These are phyloP conservation scores for Rhopalosiphum nymphaeae DNA, from an alignment of 2,888 invertebrate genomes.

Conservation along the genomic window DNA sequence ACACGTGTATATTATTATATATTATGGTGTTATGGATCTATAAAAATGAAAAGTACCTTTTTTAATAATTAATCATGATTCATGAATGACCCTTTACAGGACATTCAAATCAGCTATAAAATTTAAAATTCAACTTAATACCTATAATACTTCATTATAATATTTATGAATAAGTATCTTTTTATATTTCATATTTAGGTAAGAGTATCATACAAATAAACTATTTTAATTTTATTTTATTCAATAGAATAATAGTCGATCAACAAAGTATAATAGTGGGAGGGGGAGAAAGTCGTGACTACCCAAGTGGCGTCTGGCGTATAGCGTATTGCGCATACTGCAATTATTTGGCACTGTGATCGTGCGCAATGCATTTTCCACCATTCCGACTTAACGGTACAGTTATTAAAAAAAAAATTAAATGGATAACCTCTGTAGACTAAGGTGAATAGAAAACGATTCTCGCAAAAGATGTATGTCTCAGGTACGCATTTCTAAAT, in stretches of 20 bases:
- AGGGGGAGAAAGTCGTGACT: conserved; percentile 47
- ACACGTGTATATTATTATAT: neutral
- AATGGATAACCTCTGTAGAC: conserved; percentile 20
- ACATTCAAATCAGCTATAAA: neutral
- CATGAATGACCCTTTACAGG: neutral
- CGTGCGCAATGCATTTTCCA: conserved; percentile 43
- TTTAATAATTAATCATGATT: neutral
- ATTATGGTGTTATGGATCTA: neutral
- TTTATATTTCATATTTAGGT: neutral
- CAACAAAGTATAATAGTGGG: neutral
- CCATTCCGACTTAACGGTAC: conserved; percentile 48
- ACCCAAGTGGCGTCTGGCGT: neutral
- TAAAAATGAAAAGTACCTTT: neutral
- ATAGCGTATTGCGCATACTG: conserved; percentile 35
- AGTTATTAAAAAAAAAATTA: conserved; percentile 1
- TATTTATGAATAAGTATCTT: neutral
- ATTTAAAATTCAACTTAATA: neutral
- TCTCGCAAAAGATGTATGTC: neutral
- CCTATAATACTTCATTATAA: neutral
- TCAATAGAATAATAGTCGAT: neutral
- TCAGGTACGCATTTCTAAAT: neutral
- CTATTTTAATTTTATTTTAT: neutral
- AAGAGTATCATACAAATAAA: neutral
- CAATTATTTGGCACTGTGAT: conserved; percentile 46
- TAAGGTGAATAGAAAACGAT: conserved; percentile 15